Percentiles rank a stretch among this genome's conserved stretches.
Conservation (phyloP, 2,888 invertebrate species). For the Podotricha telesiphe region DNA sequence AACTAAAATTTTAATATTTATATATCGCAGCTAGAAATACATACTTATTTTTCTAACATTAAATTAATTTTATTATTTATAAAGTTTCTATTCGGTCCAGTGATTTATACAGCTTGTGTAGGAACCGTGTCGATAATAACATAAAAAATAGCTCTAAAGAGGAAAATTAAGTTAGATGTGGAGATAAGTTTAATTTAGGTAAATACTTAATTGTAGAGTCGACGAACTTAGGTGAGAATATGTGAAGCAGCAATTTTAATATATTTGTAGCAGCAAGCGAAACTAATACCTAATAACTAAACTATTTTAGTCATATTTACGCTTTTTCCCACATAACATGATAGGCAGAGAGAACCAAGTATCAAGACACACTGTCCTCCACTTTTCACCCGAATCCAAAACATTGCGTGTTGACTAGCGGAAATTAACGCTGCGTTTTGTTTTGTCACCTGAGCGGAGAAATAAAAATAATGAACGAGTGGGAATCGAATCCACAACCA, state of each 20-base stretch:
- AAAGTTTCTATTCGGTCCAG: constrained; percentile 31
- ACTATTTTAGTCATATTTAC: too few species aligned
- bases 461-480: too few species aligned
- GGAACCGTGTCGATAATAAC: constrained; percentile 25
- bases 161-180: constrained; percentile 13
- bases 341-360: too few species aligned
- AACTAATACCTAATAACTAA: too few species aligned
- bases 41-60: constrained; percentile 23
- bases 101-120: constrained; percentile 28
- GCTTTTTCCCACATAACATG: too few species aligned
- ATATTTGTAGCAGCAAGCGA: not conserved
- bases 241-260: too few species aligned
- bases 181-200: constrained; percentile 9
- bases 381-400: too few species aligned
- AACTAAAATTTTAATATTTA: not conserved
- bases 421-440: too few species aligned
- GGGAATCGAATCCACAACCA: too few species aligned
- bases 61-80: constrained; percentile 28
- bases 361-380: too few species aligned
- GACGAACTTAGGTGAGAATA: constrained; percentile 19
- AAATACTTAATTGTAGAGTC: constrained; percentile 26
- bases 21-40: not conserved
- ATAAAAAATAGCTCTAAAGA: constrained; percentile 11
- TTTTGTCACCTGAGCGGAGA: too few species aligned
- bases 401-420: too few species aligned